Conservation (phyloP, 2,113 vertebrate species). For the Collichthys lucidus region DNA sequence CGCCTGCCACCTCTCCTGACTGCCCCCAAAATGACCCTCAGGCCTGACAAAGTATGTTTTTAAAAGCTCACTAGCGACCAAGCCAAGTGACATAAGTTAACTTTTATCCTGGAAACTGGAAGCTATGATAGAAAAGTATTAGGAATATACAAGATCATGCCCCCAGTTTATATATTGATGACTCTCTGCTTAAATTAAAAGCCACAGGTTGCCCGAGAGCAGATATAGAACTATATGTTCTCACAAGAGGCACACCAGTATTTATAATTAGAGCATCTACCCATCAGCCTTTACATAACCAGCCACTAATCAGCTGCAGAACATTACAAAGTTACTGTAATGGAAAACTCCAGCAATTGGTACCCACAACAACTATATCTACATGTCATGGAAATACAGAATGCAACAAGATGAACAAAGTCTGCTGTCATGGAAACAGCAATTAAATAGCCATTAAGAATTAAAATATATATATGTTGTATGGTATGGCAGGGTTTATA, state of each 20-base stretch:
- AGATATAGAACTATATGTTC: conserved; percentile 22
- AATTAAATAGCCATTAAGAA: neutral
- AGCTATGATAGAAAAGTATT: neutral
- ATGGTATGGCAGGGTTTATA: too few relatives aligned
- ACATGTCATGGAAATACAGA: neutral
- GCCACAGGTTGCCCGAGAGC: conserved; percentile 20
- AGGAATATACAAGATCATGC: neutral
- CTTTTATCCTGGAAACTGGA: neutral
- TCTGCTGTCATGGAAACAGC: neutral
- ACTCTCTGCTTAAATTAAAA: conserved; percentile 15
- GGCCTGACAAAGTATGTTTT: neutral
- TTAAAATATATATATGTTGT: too few relatives aligned
- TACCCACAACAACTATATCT: neutral
- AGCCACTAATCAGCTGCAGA: neutral
- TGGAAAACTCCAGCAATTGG: conserved; percentile 36
- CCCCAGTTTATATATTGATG: conserved; percentile 40
- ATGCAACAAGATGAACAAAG: neutral
- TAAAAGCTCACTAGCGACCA: neutral
- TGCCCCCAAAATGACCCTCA: conserved; percentile 11
- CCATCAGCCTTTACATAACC: conserved; percentile 45
- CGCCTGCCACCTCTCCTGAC: conserved; percentile 23
- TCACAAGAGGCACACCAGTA: conserved; percentile 7
- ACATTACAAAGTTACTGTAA: conserved; percentile 1
- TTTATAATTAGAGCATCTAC: conserved; percentile 40
- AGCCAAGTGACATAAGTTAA: too few relatives aligned